Conservation (phyloP, 1,140 invertebrate genomes). For the Propsilocerus akamusi region DNA sequence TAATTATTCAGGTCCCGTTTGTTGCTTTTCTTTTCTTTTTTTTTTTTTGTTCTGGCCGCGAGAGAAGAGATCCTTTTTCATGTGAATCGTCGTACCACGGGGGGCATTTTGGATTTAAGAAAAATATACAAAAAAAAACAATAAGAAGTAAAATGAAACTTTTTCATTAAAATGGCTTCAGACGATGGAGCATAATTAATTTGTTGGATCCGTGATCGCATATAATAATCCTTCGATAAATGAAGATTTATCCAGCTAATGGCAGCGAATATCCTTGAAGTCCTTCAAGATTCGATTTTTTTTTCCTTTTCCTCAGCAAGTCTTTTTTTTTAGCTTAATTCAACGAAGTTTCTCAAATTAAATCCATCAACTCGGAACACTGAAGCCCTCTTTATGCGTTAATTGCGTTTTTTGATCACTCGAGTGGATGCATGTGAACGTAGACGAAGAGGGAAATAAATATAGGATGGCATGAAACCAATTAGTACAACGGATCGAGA, state of each 20-base stretch:
- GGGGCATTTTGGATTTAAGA: neutral
- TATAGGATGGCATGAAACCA: neutral
- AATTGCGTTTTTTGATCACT: slow-evolving; percentile 1
- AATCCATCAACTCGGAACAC: neutral
- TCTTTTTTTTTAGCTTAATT: neutral
- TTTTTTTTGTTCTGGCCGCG: too few species aligned
- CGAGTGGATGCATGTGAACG: too few species aligned
- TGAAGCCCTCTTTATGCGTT: neutral
- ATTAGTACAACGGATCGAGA: too few species aligned
- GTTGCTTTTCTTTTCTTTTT: too few species aligned
- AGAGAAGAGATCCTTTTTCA: neutral
- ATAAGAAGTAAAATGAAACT: neutral
- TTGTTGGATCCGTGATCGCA: neutral
- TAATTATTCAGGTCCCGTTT: neutral
- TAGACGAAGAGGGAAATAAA: too few species aligned
- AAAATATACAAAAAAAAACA: too few species aligned
- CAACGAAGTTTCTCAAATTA: neutral
- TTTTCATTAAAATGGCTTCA: neutral
- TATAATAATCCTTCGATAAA: neutral
- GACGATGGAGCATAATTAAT: neutral
- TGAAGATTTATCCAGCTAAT: neutral
- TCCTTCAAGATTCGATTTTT: neutral
- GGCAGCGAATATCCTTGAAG: too few species aligned
- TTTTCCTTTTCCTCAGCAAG: neutral
- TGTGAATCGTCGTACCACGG: neutral